Evolutionary conservation across 1,140 invertebrate genomes (phyloP), one percentile per base, ranked within the genome.

Genomic region (Coptotermes formosanus): DNA sequence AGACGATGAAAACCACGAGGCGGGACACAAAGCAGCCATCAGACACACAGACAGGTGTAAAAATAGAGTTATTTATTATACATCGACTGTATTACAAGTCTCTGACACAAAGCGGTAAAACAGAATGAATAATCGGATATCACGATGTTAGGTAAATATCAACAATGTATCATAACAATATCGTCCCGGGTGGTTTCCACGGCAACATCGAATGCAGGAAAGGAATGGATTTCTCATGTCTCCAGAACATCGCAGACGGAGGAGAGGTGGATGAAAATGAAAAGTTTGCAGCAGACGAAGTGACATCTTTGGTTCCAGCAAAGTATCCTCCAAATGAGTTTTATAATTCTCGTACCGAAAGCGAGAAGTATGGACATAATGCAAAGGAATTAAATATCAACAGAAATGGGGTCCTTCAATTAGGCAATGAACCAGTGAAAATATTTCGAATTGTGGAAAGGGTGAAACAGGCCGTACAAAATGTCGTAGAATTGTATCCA

Each of bases 11-110:
- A 52, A 52, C 83, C 44, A 32, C 30, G 48, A 30, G n/a, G 30
- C 48, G 9, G 64, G 64, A 14, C 44, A 30, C 83, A 52, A 30
- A 52, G 83, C 43, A 14, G 83, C 45, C n/a, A 38, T 52, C 83
- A 52, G 48, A 8, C 12, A 30, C 30, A 38, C 64, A 69, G 19
- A 69, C 64, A 69, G n/a, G 64, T 69, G n/a, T 12, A 69, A n/a
- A 69, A 69, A 69, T 69, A 25, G 19, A 64, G 64, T 69, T 69
- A 69, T 69, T 69, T 69, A 69, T 69, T n/a, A 69, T 69, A 69
- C 64, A 69, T 69, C 59, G 59, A 16, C 7, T 25, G 16, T 64
- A 21, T 6, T 69, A 69, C n/a, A 12, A 69, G 6, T 69, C 14
- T 69, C 64, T 69, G 19, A 69, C 12, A 69, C 52, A 12, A 3